These are phyloP conservation scores for Chloebia gouldiae DNA, from an alignment of 2,113 vertebrate species.

Conservation along the genomic window DNA sequence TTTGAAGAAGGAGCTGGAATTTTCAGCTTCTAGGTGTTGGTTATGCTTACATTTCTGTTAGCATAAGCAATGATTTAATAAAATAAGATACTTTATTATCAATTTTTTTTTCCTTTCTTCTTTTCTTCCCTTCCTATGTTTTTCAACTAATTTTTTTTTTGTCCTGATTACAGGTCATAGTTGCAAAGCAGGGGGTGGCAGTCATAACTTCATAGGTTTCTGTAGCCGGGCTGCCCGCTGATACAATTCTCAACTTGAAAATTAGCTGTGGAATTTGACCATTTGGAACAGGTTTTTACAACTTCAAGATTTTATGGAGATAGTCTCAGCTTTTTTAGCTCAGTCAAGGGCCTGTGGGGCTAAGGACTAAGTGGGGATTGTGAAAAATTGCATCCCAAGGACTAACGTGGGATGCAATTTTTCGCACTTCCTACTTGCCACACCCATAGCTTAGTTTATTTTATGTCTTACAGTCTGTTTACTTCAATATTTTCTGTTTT, in stretches of 20 bases:
- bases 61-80: not conserved
- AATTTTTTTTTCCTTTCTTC: not conserved
- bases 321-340: not conserved
- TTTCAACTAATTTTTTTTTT: conserved; percentile 7
- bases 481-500: not conserved
- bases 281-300: not conserved
- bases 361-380: no score
- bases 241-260: conserved; percentile 19
- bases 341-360: not conserved
- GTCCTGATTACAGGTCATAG: not conserved
- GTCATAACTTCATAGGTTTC: conserved; percentile 13
- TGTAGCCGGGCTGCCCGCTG: not conserved
- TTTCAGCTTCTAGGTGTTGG: not conserved
- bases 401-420: not conserved
- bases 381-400: not conserved
- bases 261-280: not conserved
- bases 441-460: not conserved
- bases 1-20: not conserved
- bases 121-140: not conserved
- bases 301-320: not conserved
- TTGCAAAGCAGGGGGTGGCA: not conserved
- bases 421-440: not conserved
- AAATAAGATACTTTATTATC: not conserved
- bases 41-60: not conserved
- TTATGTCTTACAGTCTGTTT: not conserved